Evolutionary conservation across 2,888 invertebrate genomes (phyloP), one percentile per base, ranked within the genome.

Genomic region (Anarsia innoxiella): DNA sequence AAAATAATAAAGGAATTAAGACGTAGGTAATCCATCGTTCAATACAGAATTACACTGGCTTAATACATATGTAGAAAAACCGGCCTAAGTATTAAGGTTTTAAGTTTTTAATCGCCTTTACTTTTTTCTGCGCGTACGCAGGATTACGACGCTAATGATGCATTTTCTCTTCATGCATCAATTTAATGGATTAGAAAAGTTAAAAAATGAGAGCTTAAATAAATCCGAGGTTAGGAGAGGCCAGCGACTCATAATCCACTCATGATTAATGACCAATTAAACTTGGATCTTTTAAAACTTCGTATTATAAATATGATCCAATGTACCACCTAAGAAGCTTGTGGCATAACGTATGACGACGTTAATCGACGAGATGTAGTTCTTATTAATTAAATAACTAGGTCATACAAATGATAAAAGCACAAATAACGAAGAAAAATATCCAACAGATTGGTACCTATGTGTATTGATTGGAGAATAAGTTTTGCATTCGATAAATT

Each of bases 91-190:
- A 35, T 35, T 35, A 28, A 27, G 19, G 35, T 12, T 35, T 35
- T 16, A 35, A 35, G n/a, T 28, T 35, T 28, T 34, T 35, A 35
- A 35, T 28, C 35, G 35, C 15, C 35, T 35, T 35, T 35, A 35
- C 28, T 35, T 35, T 35, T n/a, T 35, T 35, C 28, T 35, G 35
- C 35, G 35, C 28, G 9, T 35, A 28, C 35, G 35, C 35, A 35
- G 26, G 25, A 34, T 34, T 34, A 27, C 26, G 11, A 12, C 23
- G 12, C 33, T 26, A 33, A 33, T 33, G 19, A 35, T 35, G 35
- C 35, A 35, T 35, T 35, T 34, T 35, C 35, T 35, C 35, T 28
- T 35, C 35, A 28, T 27, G 16, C 27, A 35, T 35, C 16, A 14
- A 15, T 28, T 23, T 28, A 28, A 28, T 28, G 27, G 35, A 35